phyloP scores from a whole-genome alignment of 2,113 vertebrate species.

The Spea multiplicata region DNA sequence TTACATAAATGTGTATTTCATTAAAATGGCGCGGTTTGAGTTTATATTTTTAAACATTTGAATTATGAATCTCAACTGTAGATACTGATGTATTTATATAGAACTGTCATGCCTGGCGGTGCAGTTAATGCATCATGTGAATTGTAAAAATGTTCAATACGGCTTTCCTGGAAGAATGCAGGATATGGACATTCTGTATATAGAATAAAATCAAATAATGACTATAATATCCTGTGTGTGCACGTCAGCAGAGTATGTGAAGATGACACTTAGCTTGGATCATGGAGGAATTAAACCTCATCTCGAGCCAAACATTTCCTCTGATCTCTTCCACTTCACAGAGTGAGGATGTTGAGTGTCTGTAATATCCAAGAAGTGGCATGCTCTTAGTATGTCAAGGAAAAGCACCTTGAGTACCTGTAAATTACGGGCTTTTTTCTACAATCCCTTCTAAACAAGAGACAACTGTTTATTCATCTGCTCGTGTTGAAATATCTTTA shows the following conservation, averaged over 20 bases:
- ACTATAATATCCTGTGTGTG: not conserved
- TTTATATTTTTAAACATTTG: too few relatives aligned
- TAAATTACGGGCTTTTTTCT: too few relatives aligned
- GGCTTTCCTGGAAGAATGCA: not conserved
- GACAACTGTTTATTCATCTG: too few relatives aligned
- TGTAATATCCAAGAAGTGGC: not conserved
- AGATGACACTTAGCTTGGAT: not conserved
- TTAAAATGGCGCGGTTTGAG: too few relatives aligned
- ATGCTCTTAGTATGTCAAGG: too few relatives aligned
- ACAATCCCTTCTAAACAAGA: too few relatives aligned
- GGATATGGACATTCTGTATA: not conserved
- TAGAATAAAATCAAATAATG: slow-evolving; percentile 3
- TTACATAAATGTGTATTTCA: too few relatives aligned
- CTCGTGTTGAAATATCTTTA: too few relatives aligned
- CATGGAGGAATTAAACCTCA: slow-evolving; percentile 9
- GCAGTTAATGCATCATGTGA: not conserved
- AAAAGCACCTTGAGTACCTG: too few relatives aligned
- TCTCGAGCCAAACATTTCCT: not conserved
- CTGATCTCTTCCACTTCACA: slow-evolving; percentile 18
- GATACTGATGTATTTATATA: too few relatives aligned
- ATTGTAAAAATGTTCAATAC: not conserved
- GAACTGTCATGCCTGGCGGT: too few relatives aligned
- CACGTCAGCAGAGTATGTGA: not conserved
- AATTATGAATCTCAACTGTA: too few relatives aligned
- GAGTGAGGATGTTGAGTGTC: not conserved